Evolutionary conservation across 2,888 invertebrate species (phyloP).

Genomic region (Tipula unca): DNA sequence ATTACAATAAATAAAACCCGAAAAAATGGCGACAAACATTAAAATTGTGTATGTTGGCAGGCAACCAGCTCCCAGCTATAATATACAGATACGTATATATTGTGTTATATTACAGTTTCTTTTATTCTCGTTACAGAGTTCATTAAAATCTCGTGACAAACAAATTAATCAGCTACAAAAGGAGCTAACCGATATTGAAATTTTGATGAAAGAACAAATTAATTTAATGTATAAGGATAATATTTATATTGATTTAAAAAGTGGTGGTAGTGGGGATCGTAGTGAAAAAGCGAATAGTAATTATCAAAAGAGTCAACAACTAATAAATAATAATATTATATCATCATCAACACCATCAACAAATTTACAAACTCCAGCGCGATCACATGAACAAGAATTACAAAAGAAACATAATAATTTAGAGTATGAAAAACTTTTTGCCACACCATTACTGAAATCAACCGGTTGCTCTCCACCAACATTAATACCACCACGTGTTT

Average conservation of each 20-base stretch:
- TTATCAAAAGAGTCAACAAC: not conserved
- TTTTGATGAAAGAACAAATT: not conserved
- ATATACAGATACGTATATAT: no score
- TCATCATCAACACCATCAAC: not conserved
- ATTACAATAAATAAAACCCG: not conserved
- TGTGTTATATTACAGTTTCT: no score
- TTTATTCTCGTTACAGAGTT: not conserved
- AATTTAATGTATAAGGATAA: slow-evolving; percentile 14
- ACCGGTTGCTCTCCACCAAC: not conserved
- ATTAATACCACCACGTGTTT: not conserved
- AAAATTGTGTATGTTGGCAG: not conserved
- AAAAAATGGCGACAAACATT: not conserved
- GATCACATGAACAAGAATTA: not conserved
- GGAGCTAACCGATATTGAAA: not conserved
- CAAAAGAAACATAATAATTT: not conserved
- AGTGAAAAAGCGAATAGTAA: not conserved
- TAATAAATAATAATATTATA: not conserved
- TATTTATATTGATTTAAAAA: not conserved
- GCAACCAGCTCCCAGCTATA: not conserved
- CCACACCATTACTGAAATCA: not conserved
- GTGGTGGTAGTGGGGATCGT: not conserved
- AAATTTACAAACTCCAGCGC: not conserved
- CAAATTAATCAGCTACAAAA: not conserved
- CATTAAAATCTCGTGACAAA: not conserved
- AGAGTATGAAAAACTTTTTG: not conserved